Evolutionary conservation across 1,140 invertebrate species (phyloP), one percentile per base, ranked within the genome.

Genomic region (Gryllus bimaculatus): DNA sequence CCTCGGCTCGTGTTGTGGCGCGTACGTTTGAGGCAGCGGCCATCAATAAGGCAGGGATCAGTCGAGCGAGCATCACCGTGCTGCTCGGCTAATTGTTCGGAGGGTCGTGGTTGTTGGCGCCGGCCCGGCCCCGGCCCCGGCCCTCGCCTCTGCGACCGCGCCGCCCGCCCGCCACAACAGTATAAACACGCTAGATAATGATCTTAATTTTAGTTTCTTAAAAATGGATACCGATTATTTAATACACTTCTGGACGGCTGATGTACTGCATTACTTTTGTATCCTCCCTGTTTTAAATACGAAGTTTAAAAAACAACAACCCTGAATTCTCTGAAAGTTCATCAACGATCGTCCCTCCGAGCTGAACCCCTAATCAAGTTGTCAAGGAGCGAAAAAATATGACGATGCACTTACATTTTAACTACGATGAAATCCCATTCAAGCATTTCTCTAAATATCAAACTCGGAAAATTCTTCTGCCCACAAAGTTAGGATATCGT

Each of bases 161-260:
- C 26, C 26, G 26, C 54, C 10, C 10, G 10, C 10, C 54, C 18
- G 10, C 10, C 54, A 66, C 54, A 66, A 66, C 54, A 66, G 54
- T 66, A 66, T 66, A 66, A 66, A 66, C 54, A 66, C 54, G 54
- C 18, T 18, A 66, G 54, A 66, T 66, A 66, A 66, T 66, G 54
- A 66, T 66, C 18, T 13, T 66, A 66, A 66, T 66, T 66, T 66
- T 66, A 18, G 54, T 66, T 66, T 66, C 54, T 66, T 66, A 66
- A 66, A 66, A 66, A 66, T 66, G 54, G 54, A 66, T 66, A 66
- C 54, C 54, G 54, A 66, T 66, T 66, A 66, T 66, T 66, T 66
- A 66, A 66, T 66, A 66, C 54, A 66, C 54, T 66, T 66, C 54
- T 66, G 54, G 54, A 13, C 54, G 54, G 54, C 18, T 66, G 54